Base-by-base conservation (phyloP, 2,113 vertebrate genomes). In the Poeciliopsis turrubarensis region DNA sequence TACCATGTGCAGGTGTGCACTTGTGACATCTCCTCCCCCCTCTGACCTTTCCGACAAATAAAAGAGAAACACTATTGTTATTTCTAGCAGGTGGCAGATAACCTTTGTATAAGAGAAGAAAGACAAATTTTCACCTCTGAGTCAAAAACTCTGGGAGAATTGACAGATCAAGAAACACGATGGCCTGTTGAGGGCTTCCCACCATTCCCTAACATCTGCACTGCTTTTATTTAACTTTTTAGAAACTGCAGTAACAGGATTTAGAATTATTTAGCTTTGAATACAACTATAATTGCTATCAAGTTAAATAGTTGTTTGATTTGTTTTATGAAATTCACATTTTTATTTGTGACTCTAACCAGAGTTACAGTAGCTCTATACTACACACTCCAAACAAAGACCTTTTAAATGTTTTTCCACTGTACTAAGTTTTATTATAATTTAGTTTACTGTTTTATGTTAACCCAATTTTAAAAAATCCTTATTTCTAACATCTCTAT, bases 71-170 rank as follows among this genome's bases (percentile, higher is more conserved):
- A 61, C 73, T 31, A n/a, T 54, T 73, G 70, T 75, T 68, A 26
- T 72, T 70, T 81, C 39, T 82, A 77, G 87, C 86, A 90, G 90
- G 86, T 77, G 81, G 86, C 81, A 85, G 81, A 79, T 83, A 79
- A 88, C 87, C 83, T 90, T 85, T 87, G 89, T 86, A 77, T 75
- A 84, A 74, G 78, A 70, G 67, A 73, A 68, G 62, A 51, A 84
- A 83, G 82, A 86, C 87, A 89, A 79, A 87, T 86, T 84, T 79
- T 61, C 83, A 61, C 81, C 79, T 80, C 62, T 80, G 75, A 85
- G 69, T 86, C 71, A 84, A 70, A 90, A 72, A 77, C 82, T 78
- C 76, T 27, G 60, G 78, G 82, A 83, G 68, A 89, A 89, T 82
- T 89, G 78, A 87, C 77, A 81, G 87, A 90, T 90, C 80, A 69